Evolutionary conservation across 2,888 invertebrate species (phyloP).

Genomic region (Dinocampus coccinellae): DNA sequence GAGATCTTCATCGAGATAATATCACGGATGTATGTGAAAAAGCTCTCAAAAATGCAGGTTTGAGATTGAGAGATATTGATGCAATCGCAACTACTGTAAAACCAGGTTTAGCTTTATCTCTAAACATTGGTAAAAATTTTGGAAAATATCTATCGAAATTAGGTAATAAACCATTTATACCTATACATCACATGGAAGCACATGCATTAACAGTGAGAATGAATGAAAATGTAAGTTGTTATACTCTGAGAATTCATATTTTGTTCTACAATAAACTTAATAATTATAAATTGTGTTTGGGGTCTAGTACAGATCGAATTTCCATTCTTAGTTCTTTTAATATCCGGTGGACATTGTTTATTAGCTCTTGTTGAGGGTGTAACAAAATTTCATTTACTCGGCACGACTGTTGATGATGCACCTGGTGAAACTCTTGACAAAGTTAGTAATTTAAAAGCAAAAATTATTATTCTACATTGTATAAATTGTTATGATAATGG

Average conservation of each 20-base stretch:
- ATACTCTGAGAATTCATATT: background rate
- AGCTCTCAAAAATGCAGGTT: slow-evolving; percentile 75
- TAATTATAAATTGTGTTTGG: background rate
- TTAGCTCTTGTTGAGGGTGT: slow-evolving; percentile 81
- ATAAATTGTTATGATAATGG: slow-evolving; percentile 2
- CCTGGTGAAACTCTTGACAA: slow-evolving; percentile 97
- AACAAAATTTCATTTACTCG: slow-evolving; percentile 84
- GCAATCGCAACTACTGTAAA: slow-evolving; percentile 93
- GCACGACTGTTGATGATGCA: slow-evolving; percentile 85
- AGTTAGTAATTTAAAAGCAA: too few relatives aligned
- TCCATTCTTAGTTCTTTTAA: slow-evolving; percentile 90
- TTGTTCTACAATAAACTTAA: background rate
- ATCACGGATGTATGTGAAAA: slow-evolving; percentile 81
- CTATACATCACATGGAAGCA: slow-evolving; percentile 99
- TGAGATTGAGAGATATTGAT: slow-evolving; percentile 78
- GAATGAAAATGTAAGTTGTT: slow-evolving; percentile 71
- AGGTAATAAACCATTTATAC: slow-evolving; percentile 86
- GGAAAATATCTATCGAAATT: slow-evolving; percentile 80
- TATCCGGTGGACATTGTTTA: slow-evolving; percentile 95
- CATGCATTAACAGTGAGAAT: slow-evolving; percentile 93
- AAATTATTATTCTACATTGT: slow-evolving; percentile 7
- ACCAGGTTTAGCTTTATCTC: slow-evolving; percentile 86
- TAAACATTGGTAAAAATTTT: slow-evolving; percentile 85
- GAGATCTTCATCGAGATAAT: slow-evolving; percentile 82
- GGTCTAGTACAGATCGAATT: slow-evolving; percentile 75